Base-by-base conservation (phyloP, 2,113 vertebrate species). In the Archilochus colubris region DNA sequence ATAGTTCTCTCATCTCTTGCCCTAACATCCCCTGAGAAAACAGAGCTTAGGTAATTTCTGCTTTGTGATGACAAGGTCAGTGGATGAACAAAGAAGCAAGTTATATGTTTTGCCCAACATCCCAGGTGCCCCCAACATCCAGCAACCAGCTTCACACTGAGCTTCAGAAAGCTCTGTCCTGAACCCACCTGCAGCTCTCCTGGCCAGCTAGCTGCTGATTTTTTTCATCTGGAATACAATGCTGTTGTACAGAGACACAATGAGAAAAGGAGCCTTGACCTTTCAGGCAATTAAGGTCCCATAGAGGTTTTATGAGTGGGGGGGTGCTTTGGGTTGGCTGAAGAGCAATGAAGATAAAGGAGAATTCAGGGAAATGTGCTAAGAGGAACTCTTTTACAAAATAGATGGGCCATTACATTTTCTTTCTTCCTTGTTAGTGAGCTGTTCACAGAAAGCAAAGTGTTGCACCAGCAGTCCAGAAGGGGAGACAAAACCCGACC, bases 401-500 rank as follows among this genome's bases (percentile, higher is more conserved):
- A 93, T 4, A 62, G 82, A 91, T 64, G 88, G 27, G 33, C 57
- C 21, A 63, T 55, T 83, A 74, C 68, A 61, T 91, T 86, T 86
- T 36, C 63, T 68, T 76, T 82, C 27, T 59, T 82, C 13, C 88
- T 76, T 80, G 58, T 80, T 46, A 89, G 87, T 2, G 10, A 76
- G 85, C 14, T 33, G 53, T 74, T 91, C 76, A 78, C 76, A 78
- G 61, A 78, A 87, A 92, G 78, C 59, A 91, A 66, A 95, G 88
- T 91, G 14, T 59, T 5, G 31, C 43, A 72, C 61, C 64, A 89
- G 74, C 12, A 57, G 57, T 5, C 22, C 12, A 70, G 59, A 27
- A 87, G 67, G 50, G 63, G 68, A 77, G 30, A 70, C 24, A 83
- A 88, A 91, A 50, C 7, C 14, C 40, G 51, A 7, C 19, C 14